Evolutionary conservation across 2,888 invertebrate genomes (phyloP), one percentile per base, ranked within the genome.

Genomic region (Melanargia galathea): DNA sequence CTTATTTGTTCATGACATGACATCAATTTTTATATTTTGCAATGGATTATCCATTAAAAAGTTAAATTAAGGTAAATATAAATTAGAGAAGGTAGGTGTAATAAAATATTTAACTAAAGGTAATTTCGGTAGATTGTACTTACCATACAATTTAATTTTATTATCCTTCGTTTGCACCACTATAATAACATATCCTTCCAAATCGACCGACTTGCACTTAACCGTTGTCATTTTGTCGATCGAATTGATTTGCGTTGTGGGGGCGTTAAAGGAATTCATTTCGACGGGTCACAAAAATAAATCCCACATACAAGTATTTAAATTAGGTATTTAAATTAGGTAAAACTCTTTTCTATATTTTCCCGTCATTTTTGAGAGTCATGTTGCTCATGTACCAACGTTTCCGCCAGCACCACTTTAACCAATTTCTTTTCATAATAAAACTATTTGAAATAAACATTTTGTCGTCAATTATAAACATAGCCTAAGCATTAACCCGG

Each of bases 121-220:
- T 30, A 30, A 49, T 1, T 11, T 10, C 1, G 3, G 4, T 10
- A 56, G 35, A 68, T 26, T 11, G 0, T 5, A 84, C 90, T 87
- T 87, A 96, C 97, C 98, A 83, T 97, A 98, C 72, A 98, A 92
- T 92, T 97, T 98, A 79, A 97, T 96, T 92, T 97, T 97, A 86
- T 97, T 97, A 90, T 97, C 97, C 87, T 96, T 96, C 80, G 97
- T 97, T 92, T 97, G 97, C 74, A 97, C 97, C 83, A 98, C 93
- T 83, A 98, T 97, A 84, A 98, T 97, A 83, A 98, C 97, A 92
- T 98, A 98, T 81, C 98, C 98, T 80, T 97, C 97, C 83, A 98
- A 93, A 93, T 98, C 97, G 83, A 98, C 97, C 91, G 90, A 88
- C 78, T 92, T 92, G 70, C 89, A 89, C 79, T 92, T 92, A 35